Evolutionary conservation across 2,888 invertebrate species (phyloP).

Genomic region (Amphipoea lucens): DNA sequence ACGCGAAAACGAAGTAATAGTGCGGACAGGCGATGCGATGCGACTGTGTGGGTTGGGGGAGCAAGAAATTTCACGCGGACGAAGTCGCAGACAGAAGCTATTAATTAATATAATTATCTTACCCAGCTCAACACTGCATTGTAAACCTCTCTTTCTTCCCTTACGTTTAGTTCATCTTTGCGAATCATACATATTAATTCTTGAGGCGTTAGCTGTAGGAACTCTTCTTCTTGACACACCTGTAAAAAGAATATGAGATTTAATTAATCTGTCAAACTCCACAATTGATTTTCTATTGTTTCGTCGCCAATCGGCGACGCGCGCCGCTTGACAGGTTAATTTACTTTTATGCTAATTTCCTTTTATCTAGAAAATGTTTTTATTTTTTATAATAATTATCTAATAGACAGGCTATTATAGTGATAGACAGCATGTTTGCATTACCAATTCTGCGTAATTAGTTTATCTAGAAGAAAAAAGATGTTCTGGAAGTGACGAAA

Average conservation of each 20-base stretch:
- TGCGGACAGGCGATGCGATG: not conserved
- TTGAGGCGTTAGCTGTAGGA: conserved; percentile 94
- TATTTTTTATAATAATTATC: not conserved
- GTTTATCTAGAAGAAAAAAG: not conserved
- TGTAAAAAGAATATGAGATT: conserved; percentile 73
- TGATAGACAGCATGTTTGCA: not conserved
- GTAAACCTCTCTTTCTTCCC: conserved; percentile 97
- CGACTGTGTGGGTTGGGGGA: not conserved
- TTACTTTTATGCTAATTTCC: not conserved
- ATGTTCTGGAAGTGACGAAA: not conserved
- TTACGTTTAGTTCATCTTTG: conserved; percentile 97
- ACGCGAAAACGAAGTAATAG: not conserved
- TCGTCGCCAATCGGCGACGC: too few species aligned
- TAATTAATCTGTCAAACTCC: too few species aligned
- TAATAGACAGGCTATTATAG: too few species aligned
- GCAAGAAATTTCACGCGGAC: not conserved
- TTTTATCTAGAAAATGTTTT: not conserved
- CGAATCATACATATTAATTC: conserved; percentile 95
- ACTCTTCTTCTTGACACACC: conserved; percentile 98
- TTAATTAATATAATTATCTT: conserved; percentile 56
- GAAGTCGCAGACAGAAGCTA: not conserved
- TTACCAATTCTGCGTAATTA: not conserved
- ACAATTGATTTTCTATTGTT: too few species aligned
- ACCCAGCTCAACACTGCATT: conserved; percentile 98
- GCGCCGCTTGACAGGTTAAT: too few species aligned